phyloP scores from a whole-genome alignment of 1,140 invertebrate species.

The Leptopilina clavipes region DNA sequence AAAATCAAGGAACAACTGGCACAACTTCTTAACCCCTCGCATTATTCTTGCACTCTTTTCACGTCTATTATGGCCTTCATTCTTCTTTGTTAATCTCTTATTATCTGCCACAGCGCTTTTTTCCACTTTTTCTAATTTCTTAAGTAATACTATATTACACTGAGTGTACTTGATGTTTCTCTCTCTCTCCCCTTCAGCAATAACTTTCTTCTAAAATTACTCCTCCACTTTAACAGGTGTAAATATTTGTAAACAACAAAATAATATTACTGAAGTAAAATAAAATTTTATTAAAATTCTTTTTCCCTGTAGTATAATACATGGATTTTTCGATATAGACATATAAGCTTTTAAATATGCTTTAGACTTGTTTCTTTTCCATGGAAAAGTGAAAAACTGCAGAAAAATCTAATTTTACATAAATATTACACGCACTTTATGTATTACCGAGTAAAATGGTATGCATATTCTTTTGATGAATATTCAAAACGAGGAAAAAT shows the following conservation, averaged over 20 bases:
- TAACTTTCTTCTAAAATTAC: not conserved
- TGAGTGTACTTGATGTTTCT: constrained; percentile 3
- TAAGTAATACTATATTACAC: constrained; percentile 27
- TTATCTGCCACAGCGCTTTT: not conserved
- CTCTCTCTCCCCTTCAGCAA: not conserved
- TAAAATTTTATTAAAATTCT: too few relatives aligned
- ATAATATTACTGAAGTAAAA: too few relatives aligned
- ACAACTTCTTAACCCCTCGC: constrained; percentile 18
- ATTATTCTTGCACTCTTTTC: constrained; percentile 2
- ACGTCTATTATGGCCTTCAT: not conserved
- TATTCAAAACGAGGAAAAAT: constrained; percentile 16
- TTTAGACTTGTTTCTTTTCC: not conserved
- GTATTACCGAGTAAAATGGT: constrained; percentile 7
- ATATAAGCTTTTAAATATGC: constrained; percentile 14
- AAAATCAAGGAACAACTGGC: constrained; percentile 14
- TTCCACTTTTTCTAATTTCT: constrained; percentile 2
- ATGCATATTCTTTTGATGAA: constrained; percentile 20
- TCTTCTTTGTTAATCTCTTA: constrained; percentile 22
- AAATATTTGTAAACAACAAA: not conserved
- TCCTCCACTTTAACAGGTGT: not conserved
- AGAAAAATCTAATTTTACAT: constrained; percentile 17
- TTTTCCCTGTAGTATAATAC: not conserved
- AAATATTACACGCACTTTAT: constrained; percentile 14
- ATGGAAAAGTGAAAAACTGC: not conserved
- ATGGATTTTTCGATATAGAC: not conserved